Percentiles rank a stretch among this genome's conserved stretches.
Evolutionary conservation across 1,140 invertebrate species (phyloP).

Genomic region (Drosophila dunni): DNA sequence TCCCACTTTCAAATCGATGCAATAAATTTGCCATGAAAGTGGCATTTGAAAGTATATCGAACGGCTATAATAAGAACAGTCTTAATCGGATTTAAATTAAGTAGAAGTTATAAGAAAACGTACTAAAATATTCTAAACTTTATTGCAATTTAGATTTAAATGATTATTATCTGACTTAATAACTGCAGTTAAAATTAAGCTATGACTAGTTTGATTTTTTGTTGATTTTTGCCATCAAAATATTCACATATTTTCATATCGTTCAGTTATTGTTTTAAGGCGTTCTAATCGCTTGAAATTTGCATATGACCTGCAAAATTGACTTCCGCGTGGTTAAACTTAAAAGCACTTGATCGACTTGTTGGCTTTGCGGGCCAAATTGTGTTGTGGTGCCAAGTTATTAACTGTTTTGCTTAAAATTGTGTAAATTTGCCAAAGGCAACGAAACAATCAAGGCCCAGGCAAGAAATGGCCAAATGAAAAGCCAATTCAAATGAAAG

Average conservation of each 20-base stretch:
- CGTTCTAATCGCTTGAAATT: constrained; percentile 6
- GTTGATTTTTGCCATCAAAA: not conserved
- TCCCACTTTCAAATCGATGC: not conserved
- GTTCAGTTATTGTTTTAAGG: not conserved
- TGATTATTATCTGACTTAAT: constrained; percentile 8
- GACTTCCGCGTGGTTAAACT: constrained; percentile 40
- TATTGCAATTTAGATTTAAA: not conserved
- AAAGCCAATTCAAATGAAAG: constrained; percentile 74
- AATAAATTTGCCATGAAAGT: not conserved
- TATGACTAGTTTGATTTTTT: not conserved
- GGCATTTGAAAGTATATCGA: not conserved
- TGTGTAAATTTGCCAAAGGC: constrained; percentile 73
- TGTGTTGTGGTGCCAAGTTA: constrained; percentile 58
- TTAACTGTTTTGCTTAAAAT: constrained; percentile 60
- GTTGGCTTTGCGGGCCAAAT: not conserved
- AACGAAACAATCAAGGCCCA: constrained; percentile 66
- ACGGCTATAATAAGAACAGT: constrained; percentile 1
- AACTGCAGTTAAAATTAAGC: not conserved
- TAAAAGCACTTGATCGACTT: constrained; percentile 59
- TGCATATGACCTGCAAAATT: constrained; percentile 29
- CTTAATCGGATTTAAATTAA: too few species aligned
- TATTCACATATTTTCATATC: constrained; percentile 1
- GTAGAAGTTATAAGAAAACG: not conserved
- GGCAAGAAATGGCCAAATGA: constrained; percentile 51
- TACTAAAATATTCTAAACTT: not conserved